A percentile compares a stretch with the other conserved stretches of the same genome.
Evolutionary conservation across 2,888 invertebrate genomes (phyloP).

Genomic region (Nasonovia ribisnigri): DNA sequence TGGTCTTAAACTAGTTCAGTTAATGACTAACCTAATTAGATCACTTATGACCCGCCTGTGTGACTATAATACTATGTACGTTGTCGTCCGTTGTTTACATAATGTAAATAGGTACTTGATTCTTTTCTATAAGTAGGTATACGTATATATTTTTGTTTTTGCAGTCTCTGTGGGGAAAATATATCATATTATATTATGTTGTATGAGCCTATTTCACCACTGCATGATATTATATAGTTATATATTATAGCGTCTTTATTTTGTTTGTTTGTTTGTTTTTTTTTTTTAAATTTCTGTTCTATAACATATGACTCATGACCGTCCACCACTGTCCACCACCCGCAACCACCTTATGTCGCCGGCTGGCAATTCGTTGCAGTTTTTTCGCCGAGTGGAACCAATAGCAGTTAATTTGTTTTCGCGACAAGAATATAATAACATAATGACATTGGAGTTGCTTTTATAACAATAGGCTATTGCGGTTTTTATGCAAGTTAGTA

Average conservation of each 20-base stretch:
- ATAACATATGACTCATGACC: conserved; percentile 41
- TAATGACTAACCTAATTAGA: neutral
- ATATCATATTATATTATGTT: neutral
- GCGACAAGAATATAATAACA: conserved; percentile 33
- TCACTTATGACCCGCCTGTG: neutral
- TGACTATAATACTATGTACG: neutral
- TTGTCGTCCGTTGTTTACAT: neutral
- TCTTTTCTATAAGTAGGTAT: neutral
- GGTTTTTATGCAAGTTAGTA: conserved; percentile 40
- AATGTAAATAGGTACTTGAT: neutral
- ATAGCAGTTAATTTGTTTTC: conserved; percentile 61
- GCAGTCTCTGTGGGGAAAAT: neutral
- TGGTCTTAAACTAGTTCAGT: neutral
- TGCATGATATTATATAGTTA: neutral
- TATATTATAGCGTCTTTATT: neutral
- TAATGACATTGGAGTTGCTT: conserved; percentile 40
- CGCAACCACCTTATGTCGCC: neutral
- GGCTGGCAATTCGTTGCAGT: conserved; percentile 33
- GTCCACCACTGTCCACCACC: conserved; percentile 6
- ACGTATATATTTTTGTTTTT: neutral
- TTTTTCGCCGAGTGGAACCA: conserved; percentile 44
- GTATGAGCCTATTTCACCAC: neutral
- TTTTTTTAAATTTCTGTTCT: neutral
- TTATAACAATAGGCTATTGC: conserved; percentile 44
- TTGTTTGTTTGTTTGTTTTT: neutral